Percentiles rank a stretch among this genome's conserved stretches.
phyloP scores from a whole-genome alignment of 2,888 invertebrate species.

The Cantharis rufa region DNA sequence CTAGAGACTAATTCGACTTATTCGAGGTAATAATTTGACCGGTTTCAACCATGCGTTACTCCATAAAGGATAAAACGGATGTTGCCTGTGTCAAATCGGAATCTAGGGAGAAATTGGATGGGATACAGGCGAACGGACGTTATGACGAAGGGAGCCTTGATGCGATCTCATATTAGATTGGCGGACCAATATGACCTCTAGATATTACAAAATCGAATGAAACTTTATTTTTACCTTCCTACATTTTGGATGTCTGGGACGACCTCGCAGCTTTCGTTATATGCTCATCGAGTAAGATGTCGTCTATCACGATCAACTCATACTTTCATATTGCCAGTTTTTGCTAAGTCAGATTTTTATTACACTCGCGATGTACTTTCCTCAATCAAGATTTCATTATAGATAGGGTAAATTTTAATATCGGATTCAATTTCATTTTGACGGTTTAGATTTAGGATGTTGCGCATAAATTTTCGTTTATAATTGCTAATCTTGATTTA shows the following conservation, averaged over 20 bases:
- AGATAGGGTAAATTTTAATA: constrained; percentile 56
- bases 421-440: constrained; percentile 54
- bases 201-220: constrained; percentile 26
- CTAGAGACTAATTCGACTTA: constrained; percentile 27
- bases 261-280: constrained; percentile 11
- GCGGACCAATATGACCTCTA: constrained; percentile 38
- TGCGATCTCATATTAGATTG: constrained; percentile 37
- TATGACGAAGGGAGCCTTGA: constrained; percentile 33
- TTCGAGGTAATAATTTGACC: constrained; percentile 27
- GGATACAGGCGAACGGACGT: constrained; percentile 29
- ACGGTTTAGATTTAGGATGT: constrained; percentile 44
- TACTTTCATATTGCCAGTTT: constrained; percentile 39
- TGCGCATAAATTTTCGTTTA: constrained; percentile 44
- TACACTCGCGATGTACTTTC: constrained; percentile 52
- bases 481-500: constrained; percentile 43
- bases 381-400: constrained; percentile 58
- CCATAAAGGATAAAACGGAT: constrained; percentile 32
- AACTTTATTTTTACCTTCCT: constrained; percentile 26
- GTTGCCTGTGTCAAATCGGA: constrained; percentile 37
- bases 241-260: constrained; percentile 10
- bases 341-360: constrained; percentile 54
- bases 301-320: constrained; percentile 29
- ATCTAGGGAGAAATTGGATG: constrained; percentile 35
- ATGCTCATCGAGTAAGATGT: constrained; percentile 21
- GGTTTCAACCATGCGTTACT: constrained; percentile 25